Conservation (phyloP, 2,113 vertebrate species). For the Nycticebus coucang region DNA sequence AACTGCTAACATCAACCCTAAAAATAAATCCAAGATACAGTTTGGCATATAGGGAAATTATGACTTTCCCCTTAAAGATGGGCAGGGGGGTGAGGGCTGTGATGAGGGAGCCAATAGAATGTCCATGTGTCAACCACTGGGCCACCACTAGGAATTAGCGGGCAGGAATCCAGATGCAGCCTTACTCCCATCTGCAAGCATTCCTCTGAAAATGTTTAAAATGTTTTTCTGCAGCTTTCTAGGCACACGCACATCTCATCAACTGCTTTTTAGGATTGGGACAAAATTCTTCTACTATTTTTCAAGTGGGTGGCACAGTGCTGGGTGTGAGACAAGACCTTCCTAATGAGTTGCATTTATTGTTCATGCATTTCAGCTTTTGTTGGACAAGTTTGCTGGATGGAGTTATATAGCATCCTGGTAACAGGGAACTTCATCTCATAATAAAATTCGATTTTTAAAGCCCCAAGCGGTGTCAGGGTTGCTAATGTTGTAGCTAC, state of each 20-base stretch:
- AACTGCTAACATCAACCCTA: constrained; percentile 9
- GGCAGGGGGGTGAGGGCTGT: not conserved
- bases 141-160: not conserved
- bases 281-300: not conserved
- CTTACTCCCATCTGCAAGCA: not conserved
- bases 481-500: not conserved
- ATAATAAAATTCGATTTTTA: constrained; percentile 30
- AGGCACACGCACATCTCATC: not conserved
- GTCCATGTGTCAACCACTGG: not conserved
- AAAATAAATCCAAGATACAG: not conserved
- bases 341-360: not conserved
- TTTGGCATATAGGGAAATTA: not conserved
- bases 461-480: not conserved
- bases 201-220: not conserved
- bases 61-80: not conserved
- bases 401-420: not conserved
- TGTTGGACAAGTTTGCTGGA: not conserved
- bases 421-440: not conserved
- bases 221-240: not conserved
- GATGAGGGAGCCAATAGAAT: not conserved
- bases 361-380: not conserved
- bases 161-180: not conserved
- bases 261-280: not conserved
- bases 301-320: not conserved
- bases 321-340: not conserved